Percentiles rank a stretch among this genome's conserved stretches.
Conservation (phyloP, 2,888 invertebrate genomes). For the Stenichneumon culpator region DNA sequence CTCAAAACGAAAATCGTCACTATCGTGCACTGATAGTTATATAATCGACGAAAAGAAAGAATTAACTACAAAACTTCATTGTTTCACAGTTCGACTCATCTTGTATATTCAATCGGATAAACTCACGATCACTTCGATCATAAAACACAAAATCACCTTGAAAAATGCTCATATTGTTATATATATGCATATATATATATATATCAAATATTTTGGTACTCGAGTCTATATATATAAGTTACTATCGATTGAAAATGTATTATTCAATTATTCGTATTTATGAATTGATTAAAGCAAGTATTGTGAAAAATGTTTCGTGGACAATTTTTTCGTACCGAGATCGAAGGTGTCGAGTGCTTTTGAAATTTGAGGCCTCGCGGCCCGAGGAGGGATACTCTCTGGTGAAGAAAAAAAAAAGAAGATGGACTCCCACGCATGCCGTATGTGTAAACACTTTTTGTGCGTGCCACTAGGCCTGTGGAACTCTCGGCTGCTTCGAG, state of each 20-base stretch:
- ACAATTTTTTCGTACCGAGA: not conserved
- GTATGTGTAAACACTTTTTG: conserved; percentile 73
- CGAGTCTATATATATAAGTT: conserved; percentile 15
- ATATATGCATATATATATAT: not conserved
- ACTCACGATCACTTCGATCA: not conserved
- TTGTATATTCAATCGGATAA: conserved; percentile 38
- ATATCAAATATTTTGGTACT: conserved; percentile 26
- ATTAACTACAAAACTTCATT: not conserved
- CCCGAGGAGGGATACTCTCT: not conserved
- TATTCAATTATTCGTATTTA: conserved; percentile 35
- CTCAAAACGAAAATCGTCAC: too few relatives aligned
- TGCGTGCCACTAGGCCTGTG: conserved; percentile 36
- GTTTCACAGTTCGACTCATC: conserved; percentile 42
- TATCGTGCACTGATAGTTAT: too few relatives aligned
- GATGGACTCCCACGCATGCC: conserved; percentile 74
- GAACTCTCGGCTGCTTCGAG: conserved; percentile 39
- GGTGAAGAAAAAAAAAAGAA: conserved; percentile 25
- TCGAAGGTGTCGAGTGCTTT: not conserved
- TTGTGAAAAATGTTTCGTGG: conserved; percentile 10
- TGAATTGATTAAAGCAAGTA: conserved; percentile 38
- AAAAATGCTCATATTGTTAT: not conserved
- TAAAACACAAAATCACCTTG: not conserved
- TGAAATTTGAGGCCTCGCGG: conserved; percentile 4
- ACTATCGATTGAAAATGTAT: conserved; percentile 24
- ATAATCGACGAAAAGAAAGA: not conserved